These are phyloP conservation scores for Agonopterix subpropinquella DNA, from an alignment of 2,888 invertebrate genomes.

Conservation along the genomic window DNA sequence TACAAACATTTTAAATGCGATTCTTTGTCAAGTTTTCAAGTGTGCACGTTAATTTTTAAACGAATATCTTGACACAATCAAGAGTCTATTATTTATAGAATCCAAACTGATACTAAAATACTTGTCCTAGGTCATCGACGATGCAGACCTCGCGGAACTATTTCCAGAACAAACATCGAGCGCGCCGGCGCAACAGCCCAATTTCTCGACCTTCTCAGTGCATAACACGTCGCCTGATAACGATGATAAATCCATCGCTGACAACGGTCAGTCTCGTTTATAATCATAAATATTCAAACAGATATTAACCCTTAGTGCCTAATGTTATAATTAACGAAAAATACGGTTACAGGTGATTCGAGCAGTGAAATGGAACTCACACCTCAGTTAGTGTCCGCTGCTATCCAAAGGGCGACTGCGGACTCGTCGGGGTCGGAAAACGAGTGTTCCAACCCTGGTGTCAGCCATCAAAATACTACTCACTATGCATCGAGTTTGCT, in stretches of 20 bases:
- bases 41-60: too few relatives aligned
- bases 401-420: constrained; percentile 82
- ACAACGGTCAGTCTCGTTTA: constrained; percentile 54
- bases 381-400: constrained; percentile 83
- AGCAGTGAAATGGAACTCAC: constrained; percentile 86
- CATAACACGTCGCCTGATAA: constrained; percentile 53
- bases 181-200: constrained; percentile 76
- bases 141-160: constrained; percentile 86
- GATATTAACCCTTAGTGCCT: too few relatives aligned
- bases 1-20: not conserved
- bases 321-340: not conserved
- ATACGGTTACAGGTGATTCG: constrained; percentile 70
- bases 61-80: too few relatives aligned
- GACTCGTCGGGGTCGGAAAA: constrained; percentile 84
- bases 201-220: constrained; percentile 72
- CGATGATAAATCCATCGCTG: constrained; percentile 67
- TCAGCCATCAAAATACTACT: constrained; percentile 71
- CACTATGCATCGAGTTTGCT: constrained; percentile 84
- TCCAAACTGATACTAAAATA: constrained; percentile 14
- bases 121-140: constrained; percentile 79
- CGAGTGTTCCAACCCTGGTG: constrained; percentile 74
- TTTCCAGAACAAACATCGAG: constrained; percentile 81
- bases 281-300: not conserved
- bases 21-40: not conserved
- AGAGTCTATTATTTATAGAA: not conserved